These are phyloP conservation scores for Polyommatus icarus DNA, from an alignment of 2,888 invertebrate species.

Conservation along the genomic window DNA sequence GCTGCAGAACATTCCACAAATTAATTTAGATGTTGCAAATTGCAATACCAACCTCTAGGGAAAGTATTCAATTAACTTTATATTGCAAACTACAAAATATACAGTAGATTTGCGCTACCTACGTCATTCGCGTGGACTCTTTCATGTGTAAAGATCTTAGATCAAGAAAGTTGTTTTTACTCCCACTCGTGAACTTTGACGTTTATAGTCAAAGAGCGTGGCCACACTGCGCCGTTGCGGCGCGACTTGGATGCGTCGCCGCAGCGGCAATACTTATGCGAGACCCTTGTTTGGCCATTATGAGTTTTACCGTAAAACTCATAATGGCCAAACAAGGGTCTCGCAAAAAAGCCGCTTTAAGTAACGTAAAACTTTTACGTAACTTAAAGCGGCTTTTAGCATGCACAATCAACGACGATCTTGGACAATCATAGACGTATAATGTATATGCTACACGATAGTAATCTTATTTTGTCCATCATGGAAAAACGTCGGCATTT, in stretches of 20 bases:
- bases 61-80: slow-evolving; percentile 1
- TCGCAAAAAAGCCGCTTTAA: too few species aligned
- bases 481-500: too few species aligned
- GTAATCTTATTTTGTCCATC: too few species aligned
- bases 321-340: too few species aligned
- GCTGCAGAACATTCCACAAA: too few species aligned
- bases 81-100: background rate
- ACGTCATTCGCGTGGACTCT: background rate
- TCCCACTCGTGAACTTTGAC: slow-evolving; percentile 16
- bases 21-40: background rate
- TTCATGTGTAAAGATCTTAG: background rate
- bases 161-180: background rate
- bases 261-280: background rate
- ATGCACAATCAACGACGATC: too few species aligned
- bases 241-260: background rate
- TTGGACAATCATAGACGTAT: too few species aligned
- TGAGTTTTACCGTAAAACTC: too few species aligned
- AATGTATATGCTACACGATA: too few species aligned
- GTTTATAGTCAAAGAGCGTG: background rate
- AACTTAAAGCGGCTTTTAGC: too few species aligned
- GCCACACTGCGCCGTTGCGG: background rate
- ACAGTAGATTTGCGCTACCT: background rate
- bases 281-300: too few species aligned
- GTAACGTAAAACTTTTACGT: too few species aligned
- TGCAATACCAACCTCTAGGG: background rate